Evolutionary conservation across 2,888 invertebrate species (phyloP).

Genomic region (Acrocyrtus sp.): DNA sequence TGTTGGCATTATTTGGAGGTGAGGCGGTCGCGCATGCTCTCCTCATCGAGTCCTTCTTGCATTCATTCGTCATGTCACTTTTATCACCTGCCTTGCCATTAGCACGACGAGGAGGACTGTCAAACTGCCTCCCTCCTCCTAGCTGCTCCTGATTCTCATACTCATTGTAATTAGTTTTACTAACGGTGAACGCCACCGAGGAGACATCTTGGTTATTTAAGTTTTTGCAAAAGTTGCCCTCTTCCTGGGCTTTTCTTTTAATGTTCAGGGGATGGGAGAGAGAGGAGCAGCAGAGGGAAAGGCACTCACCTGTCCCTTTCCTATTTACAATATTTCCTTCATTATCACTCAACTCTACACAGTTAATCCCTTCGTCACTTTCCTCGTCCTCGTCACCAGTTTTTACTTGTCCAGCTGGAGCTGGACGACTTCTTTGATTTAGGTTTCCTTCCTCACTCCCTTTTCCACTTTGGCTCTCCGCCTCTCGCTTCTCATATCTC

Average conservation of each 20-base stretch:
- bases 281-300: constrained; percentile 50
- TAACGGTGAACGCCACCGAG: constrained; percentile 9
- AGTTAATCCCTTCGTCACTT: background rate
- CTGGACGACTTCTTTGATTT: constrained; percentile 8
- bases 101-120: constrained; percentile 21
- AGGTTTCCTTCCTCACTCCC: too few species aligned
- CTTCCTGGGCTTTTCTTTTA: constrained; percentile 34
- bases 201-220: constrained; percentile 6
- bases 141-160: constrained; percentile 30
- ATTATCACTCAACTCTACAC: too few species aligned
- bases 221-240: constrained; percentile 24
- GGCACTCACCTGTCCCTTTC: constrained; percentile 46
- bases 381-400: constrained; percentile 2
- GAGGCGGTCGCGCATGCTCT: background rate
- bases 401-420: background rate
- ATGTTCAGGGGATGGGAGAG: constrained; percentile 54
- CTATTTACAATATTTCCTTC: constrained; percentile 20
- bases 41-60: constrained; percentile 2
- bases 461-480: too few species aligned
- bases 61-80: constrained; percentile 8
- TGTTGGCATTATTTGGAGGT: constrained; percentile 5
- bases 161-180: constrained; percentile 22
- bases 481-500: constrained; percentile 10
- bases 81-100: constrained; percentile 1
- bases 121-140: constrained; percentile 15